phyloP scores from a whole-genome alignment of 2,113 vertebrate genomes.

The Acanthisitta chloris region DNA sequence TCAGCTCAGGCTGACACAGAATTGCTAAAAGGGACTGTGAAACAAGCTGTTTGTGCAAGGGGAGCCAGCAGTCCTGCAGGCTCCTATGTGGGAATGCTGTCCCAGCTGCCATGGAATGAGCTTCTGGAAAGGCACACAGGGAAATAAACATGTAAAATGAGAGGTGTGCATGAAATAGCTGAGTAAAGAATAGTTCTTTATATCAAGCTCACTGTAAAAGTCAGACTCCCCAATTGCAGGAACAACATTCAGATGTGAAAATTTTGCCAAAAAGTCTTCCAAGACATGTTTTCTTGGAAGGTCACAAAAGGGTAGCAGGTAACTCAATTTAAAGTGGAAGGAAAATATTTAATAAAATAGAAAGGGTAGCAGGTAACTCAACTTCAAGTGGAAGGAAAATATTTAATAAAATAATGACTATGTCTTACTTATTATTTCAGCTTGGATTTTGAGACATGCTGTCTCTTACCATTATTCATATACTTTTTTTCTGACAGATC shows the following conservation, averaged over 20 bases:
- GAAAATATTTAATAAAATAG: neutral
- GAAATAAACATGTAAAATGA: neutral
- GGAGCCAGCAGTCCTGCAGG: neutral
- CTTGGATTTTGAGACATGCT: neutral
- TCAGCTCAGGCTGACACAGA: neutral
- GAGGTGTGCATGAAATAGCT: rapidly evolving
- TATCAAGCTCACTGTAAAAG: neutral
- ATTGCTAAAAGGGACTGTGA: neutral
- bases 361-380: neutral
- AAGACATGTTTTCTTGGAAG: neutral
- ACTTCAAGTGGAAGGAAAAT: neutral
- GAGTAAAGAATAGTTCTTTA: neutral
- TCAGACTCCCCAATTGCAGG: neutral
- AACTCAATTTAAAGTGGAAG: neutral
- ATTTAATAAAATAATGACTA: neutral
- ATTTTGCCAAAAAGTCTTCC: neutral
- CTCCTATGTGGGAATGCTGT: rapidly evolving
- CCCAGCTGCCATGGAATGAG: neutral
- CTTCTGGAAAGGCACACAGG: rapidly evolving
- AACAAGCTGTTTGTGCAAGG: neutral
- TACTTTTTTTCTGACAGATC: neutral
- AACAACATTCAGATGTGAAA: neutral
- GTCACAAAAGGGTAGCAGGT: neutral
- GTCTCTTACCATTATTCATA: neutral
- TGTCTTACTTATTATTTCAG: neutral